Conservation (phyloP, 2,888 invertebrate genomes). For the Orchesellides sinensis region DNA sequence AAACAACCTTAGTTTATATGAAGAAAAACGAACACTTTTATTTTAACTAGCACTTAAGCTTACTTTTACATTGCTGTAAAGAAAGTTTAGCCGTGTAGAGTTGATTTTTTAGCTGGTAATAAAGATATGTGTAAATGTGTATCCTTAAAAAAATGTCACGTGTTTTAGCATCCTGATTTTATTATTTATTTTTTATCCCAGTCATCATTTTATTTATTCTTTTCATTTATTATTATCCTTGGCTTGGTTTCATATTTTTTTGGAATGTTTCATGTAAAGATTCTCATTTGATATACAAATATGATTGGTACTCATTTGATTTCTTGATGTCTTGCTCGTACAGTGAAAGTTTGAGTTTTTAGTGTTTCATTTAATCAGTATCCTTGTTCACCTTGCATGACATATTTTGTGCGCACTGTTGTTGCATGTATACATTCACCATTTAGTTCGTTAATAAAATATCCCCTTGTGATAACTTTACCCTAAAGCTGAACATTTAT, state of each 20-base stretch:
- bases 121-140: conserved; percentile 60
- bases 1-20: conserved; percentile 2
- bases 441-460: too few relatives aligned
- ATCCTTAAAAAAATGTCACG: conserved; percentile 31
- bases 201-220: neutral
- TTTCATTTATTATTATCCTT: conserved; percentile 24
- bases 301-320: neutral
- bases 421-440: too few relatives aligned
- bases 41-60: conserved; percentile 52
- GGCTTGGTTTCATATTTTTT: neutral
- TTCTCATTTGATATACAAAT: too few relatives aligned
- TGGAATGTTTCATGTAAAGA: neutral
- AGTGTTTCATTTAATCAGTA: too few relatives aligned
- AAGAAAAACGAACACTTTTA: conserved; percentile 20
- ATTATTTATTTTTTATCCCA: neutral
- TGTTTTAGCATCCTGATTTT: neutral
- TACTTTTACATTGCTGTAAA: conserved; percentile 60
- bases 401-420: too few relatives aligned
- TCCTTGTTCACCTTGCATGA: too few relatives aligned
- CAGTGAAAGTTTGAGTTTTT: too few relatives aligned
- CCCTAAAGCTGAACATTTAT: too few relatives aligned
- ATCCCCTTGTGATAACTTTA: too few relatives aligned
- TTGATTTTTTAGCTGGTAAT: conserved; percentile 58
- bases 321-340: too few relatives aligned
- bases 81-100: conserved; percentile 53